A percentile compares a stretch with the other conserved stretches of the same genome.
phyloP scores from a whole-genome alignment of 2,888 invertebrate genomes.

The Hybos culiciformis region DNA sequence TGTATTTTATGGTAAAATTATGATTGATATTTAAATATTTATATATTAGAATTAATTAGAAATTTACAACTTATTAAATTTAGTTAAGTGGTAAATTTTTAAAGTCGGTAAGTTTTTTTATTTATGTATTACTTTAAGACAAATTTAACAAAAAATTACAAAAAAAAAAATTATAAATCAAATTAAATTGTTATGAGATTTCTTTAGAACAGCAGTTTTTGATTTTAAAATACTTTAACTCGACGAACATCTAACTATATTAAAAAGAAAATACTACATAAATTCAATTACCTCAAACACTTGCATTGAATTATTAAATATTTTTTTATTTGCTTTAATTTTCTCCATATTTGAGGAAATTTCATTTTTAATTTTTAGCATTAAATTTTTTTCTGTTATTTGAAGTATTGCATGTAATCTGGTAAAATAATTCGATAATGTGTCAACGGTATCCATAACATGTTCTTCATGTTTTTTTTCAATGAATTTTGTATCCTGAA shows the following conservation, averaged over 20 bases:
- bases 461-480: constrained; percentile 23
- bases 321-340: not conserved
- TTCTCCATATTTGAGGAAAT: not conserved
- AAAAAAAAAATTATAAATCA: not conserved
- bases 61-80: no score
- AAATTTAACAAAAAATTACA: no score
- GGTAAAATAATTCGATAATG: constrained; percentile 24
- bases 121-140: no score
- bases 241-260: no score
- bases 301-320: constrained; percentile 1
- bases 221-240: no score
- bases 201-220: no score
- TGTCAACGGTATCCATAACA: constrained; percentile 20
- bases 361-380: constrained; percentile 20
- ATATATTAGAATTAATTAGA: no score
- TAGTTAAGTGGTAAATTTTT: no score
- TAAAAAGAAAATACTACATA: not conserved
- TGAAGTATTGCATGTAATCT: constrained; percentile 28
- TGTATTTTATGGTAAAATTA: no score
- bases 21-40: no score
- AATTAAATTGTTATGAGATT: no score
- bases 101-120: no score
- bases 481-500: constrained; percentile 23
- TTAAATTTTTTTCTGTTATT: constrained; percentile 22
- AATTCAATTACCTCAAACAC: constrained; percentile 7